Evolutionary conservation across 2,113 vertebrate genomes (phyloP).

Genomic region (Salvator merianae): DNA sequence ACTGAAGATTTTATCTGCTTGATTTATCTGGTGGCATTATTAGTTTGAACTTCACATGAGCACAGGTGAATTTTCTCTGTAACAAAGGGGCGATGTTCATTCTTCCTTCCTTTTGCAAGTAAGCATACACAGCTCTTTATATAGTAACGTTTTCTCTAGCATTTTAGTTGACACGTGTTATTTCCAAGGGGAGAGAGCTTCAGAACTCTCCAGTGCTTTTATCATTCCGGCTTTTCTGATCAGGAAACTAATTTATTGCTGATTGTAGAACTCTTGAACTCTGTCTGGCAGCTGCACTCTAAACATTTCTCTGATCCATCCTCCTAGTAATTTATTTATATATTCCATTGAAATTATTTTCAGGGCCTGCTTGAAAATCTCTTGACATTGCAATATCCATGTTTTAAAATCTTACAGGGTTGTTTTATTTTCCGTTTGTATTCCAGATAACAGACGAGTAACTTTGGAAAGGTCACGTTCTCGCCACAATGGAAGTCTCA

Average conservation of each 20-base stretch:
- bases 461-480: constrained; percentile 96
- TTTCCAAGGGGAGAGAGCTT: constrained; percentile 70
- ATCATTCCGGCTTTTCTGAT: constrained; percentile 74
- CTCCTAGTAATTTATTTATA: constrained; percentile 78
- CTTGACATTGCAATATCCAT: constrained; percentile 63
- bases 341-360: constrained; percentile 77
- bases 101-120: constrained; percentile 48
- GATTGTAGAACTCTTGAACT: constrained; percentile 81
- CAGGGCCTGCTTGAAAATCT: constrained; percentile 69
- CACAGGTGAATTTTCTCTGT: constrained; percentile 17
- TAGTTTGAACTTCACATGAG: background rate
- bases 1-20: background rate
- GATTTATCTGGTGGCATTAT: background rate
- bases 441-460: constrained; percentile 90
- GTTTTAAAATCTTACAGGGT: constrained; percentile 64
- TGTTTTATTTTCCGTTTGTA: constrained; percentile 65
- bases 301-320: constrained; percentile 78
- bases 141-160: constrained; percentile 51
- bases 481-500: constrained; percentile 87
- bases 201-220: constrained; percentile 72
- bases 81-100: constrained; percentile 44
- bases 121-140: constrained; percentile 41
- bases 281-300: constrained; percentile 71
- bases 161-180: constrained; percentile 58
- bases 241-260: constrained; percentile 77